Base-by-base conservation (phyloP, 2,888 invertebrate genomes). In the Nowickia ferox region DNA sequence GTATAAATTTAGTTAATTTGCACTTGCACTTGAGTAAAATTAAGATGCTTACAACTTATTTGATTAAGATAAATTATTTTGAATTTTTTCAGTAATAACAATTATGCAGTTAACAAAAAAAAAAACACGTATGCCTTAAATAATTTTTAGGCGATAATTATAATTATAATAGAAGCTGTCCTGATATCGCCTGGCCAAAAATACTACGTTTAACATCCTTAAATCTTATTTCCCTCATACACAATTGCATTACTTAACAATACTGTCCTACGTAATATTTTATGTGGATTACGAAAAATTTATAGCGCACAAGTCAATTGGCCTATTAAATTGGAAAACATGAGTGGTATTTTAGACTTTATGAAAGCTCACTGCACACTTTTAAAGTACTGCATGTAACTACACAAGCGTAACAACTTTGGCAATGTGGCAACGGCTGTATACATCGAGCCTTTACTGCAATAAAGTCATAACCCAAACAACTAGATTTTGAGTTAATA, bases 241-340 rank as follows among this genome's bases (percentile, higher is more conserved):
- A 57, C 15, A 30, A 57, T 57, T 30, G 30, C 55, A 71, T 11
- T 19, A 63, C 13, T 38, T 74, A 63, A 74, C 15, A 74, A 51
- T 13, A 15, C 42, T 63, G 74, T 19, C 22, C 40, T 44, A 22
- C 42, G 13, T 40, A 40, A 9, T 9, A 51, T 22, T 51, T 76
- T 13, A 66, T 57, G 66, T 38, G 55, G 57, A 57, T 71, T 75
- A 15, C 42, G 22, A 75, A 63, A 65, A 44, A 30, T 51, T 42
- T 55, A 17, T 66, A 55, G 40, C 48, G 38, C 13, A 38, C 72
- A 46, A 77, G 66, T 66, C 66, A 66, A 77, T 68, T 77, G 77
- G 55, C 77, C 46, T 57, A 66, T 66, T 77, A 57, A 66, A 77
- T 55, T 22, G 57, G 15, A 77, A 48, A 48, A 59, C 57, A 68